Base-by-base conservation (phyloP, 2,797 vertebrate species). In the Phrynocephalus vlangalii region DNA sequence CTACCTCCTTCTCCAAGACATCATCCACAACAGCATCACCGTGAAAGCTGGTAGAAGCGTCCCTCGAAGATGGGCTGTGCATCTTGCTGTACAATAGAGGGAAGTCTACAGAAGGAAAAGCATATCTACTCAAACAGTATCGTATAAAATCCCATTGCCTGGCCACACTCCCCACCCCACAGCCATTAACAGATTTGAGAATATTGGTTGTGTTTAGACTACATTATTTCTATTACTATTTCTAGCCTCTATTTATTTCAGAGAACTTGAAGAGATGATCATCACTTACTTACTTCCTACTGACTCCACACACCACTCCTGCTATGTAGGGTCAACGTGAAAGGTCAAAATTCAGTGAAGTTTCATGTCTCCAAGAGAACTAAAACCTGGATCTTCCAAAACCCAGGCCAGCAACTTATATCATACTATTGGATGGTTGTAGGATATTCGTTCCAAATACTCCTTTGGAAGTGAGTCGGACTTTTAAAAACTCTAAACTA, bases 51-150 rank as follows among this genome's bases (percentile, higher is more conserved):
- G 1, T 75, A 80, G 93, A 85, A 33, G 60, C 11, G 0, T 96
- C 94, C 90, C 90, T 92, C 52, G 91, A 71, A 15, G 82, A 89
- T 0, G 85, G 66, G 3, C 56, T 87, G 5, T 88, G 56, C 75
- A 87, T 95, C 90, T 72, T 94, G 89, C 77, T 28, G 11, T 92
- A 92, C 70, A 91, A 71, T 11, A 95, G 82, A 13, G 71, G 92
- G 75, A 94, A 91, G 92, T 91, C 97, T 97, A 90, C 16, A 63
- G 70, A 88, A 90, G 22, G 56, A 94, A 26, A 93, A 79, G 0
- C 3, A 63, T 18, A 33, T 30, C 9, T 11, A 78, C 60, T 87
- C 7, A 52, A 52, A 75, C 16, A 87, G 38, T 5, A 30, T 52
- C 33, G 3, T 8, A 11, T 50, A 5, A 44, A 52, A 22, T 20